Evolutionary conservation across 1,140 invertebrate genomes (phyloP).

Genomic region (Saccostrea glomerata): DNA sequence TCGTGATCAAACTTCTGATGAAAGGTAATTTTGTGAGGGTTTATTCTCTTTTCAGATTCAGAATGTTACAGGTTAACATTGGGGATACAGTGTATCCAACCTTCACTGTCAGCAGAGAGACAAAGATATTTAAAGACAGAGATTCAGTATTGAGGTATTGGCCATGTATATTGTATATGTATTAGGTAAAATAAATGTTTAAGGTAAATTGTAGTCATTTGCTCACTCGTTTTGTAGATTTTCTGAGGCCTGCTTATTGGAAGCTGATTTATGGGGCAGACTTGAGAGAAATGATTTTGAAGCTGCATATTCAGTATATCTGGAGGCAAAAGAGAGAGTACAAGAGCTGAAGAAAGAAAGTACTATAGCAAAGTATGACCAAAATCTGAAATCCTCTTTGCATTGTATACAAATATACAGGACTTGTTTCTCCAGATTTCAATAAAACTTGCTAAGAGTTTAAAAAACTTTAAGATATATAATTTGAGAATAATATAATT

Average conservation of each 20-base stretch:
- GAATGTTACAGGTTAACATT: slow-evolving; percentile 80
- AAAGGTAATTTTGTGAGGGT: not conserved
- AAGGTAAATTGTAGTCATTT: not conserved
- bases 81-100: slow-evolving; percentile 80
- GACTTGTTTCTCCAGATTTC: too few species aligned
- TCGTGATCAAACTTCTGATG: not conserved
- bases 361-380: slow-evolving; percentile 19
- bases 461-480: too few species aligned
- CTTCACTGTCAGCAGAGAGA: slow-evolving; percentile 78
- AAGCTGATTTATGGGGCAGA: slow-evolving; percentile 51
- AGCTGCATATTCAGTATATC: slow-evolving; percentile 54
- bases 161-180: not conserved
- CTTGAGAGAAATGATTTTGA: slow-evolving; percentile 60
- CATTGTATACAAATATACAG: too few species aligned
- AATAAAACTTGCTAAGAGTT: too few species aligned
- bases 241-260: slow-evolving; percentile 53
- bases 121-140: slow-evolving; percentile 77
- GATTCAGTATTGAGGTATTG: slow-evolving; percentile 78
- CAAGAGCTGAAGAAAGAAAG: slow-evolving; percentile 32
- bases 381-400: too few species aligned
- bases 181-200: not conserved
- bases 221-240: slow-evolving; percentile 46
- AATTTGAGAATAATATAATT: too few species aligned
- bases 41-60: slow-evolving; percentile 71
- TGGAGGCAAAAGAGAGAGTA: slow-evolving; percentile 48